Evolutionary conservation across 2,888 invertebrate genomes (phyloP), one percentile per base, ranked within the genome.

Genomic region (Dendrolimus houi): DNA sequence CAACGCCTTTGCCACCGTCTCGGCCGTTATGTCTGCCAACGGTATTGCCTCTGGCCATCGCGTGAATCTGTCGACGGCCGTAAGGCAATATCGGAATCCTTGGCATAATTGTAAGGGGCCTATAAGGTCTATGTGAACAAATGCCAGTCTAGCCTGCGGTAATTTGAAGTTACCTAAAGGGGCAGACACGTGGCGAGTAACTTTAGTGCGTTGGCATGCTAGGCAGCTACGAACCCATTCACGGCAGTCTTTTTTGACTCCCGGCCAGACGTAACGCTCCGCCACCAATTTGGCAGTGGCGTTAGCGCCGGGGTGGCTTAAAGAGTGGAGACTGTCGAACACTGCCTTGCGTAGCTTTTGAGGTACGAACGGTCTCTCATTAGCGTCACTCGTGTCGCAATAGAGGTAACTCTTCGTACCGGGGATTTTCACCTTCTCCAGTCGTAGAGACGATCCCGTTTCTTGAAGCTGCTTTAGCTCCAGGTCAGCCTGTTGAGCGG

Each of bases 31-130:
- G 29, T 54, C 54, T 12, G 54, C 8, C 29, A 54, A 40, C 0
- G 81, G 79, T 12, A 72, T 60, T 7, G 68, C 77, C 61, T 80
- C 81, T n/a, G 77, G 71, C 81, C 83, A 80, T 9, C 77, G 63
- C 9, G 66, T 68, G 53, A 62, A 65, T 1, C 68, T 41, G 56
- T 69, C 67, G 42, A 69, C 60, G 17, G 64, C 63, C 8, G 67
- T 68, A 2, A 69, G 59, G 52, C 65, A 63, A 54, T 69, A 68
- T 6, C 62, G 56, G 17, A 59, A 63, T 2, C 61, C 64, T 7
- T 62, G 55, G 1, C 59, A 64, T 8, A 52, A 17, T 12, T 64
- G 62, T 9, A 65, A 42, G 12, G 64, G 65, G 2, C 65, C 64
- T 7, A 64, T 56, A 1, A 66, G 56, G 52, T 66, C 66, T 1